phyloP scores from a whole-genome alignment of 2,888 invertebrate genomes.

The Rutpela maculata region DNA sequence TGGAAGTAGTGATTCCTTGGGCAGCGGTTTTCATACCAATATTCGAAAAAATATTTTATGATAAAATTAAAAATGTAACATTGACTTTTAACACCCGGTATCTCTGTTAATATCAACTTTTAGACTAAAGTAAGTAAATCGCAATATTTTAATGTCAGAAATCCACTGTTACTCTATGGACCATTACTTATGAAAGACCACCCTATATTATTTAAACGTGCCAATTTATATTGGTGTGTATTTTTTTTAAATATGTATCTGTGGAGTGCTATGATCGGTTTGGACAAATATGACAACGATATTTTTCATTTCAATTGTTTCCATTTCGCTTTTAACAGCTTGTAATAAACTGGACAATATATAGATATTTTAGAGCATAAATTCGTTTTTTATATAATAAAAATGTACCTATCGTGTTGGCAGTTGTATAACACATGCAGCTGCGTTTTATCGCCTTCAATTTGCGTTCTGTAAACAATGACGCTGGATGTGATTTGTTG shows the following conservation, averaged over 20 bases:
- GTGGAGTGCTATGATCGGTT: background rate
- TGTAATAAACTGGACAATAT: constrained; percentile 11
- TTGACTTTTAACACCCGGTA: no score
- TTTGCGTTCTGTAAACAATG: constrained; percentile 55
- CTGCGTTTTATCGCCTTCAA: constrained; percentile 54
- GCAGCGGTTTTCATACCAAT: no score
- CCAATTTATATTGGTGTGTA: background rate
- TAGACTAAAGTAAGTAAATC: no score
- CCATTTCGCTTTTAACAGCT: constrained; percentile 5
- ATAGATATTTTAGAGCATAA: constrained; percentile 13
- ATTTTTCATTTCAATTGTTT: background rate
- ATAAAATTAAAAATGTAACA: no score
- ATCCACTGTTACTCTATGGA: no score
- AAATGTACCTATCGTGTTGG: constrained; percentile 28
- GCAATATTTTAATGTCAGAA: no score
- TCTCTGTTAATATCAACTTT: no score
- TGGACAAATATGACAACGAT: background rate
- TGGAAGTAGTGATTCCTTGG: no score
- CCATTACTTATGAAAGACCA: no score
- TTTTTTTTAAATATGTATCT: background rate
- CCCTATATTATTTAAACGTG: no score
- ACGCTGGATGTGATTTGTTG: constrained; percentile 54
- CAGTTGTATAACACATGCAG: constrained; percentile 43
- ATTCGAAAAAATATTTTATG: no score
- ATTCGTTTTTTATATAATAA: constrained; percentile 22